Percentiles rank a stretch among this genome's conserved stretches.
These are phyloP conservation scores for Contarinia nasturtii DNA, from an alignment of 1,140 invertebrate genomes.

Conservation along the genomic window DNA sequence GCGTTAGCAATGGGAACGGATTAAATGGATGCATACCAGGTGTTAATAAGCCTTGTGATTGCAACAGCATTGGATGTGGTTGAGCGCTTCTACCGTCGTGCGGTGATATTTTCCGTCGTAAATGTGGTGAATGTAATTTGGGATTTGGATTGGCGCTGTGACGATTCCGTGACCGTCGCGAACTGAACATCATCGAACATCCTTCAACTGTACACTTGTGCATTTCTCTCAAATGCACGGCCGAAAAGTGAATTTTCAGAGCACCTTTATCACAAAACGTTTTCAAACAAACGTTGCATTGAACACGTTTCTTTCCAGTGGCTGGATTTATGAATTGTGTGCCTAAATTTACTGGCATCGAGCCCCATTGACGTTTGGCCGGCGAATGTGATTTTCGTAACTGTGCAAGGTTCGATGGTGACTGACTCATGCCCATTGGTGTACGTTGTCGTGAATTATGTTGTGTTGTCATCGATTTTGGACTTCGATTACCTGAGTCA, in stretches of 20 bases:
- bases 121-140: slow-evolving; percentile 88
- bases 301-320: slow-evolving; percentile 88
- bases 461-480: background rate
- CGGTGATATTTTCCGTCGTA: slow-evolving; percentile 78
- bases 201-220: slow-evolving; percentile 97
- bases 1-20: slow-evolving; percentile 52
- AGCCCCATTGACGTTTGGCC: slow-evolving; percentile 78
- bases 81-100: slow-evolving; percentile 79
- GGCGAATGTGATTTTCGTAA: slow-evolving; percentile 67
- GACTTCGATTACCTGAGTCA: slow-evolving; percentile 12
- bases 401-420: slow-evolving; percentile 4
- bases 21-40: slow-evolving; percentile 48
- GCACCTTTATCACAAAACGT: slow-evolving; percentile 99
- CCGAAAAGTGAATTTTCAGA: slow-evolving; percentile 97
- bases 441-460: slow-evolving; percentile 1
- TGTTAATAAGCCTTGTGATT: slow-evolving; percentile 42
- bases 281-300: slow-evolving; percentile 95
- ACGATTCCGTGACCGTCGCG: slow-evolving; percentile 80
- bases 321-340: slow-evolving; percentile 81
- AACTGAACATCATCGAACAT: slow-evolving; percentile 99
- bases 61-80: slow-evolving; percentile 57
- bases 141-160: slow-evolving; percentile 98
- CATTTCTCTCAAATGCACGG: slow-evolving; percentile 97
- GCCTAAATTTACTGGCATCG: slow-evolving; percentile 66
- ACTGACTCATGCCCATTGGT: slow-evolving; percentile 3